Conservation (phyloP, 2,888 invertebrate species). For the Biston betularia region DNA sequence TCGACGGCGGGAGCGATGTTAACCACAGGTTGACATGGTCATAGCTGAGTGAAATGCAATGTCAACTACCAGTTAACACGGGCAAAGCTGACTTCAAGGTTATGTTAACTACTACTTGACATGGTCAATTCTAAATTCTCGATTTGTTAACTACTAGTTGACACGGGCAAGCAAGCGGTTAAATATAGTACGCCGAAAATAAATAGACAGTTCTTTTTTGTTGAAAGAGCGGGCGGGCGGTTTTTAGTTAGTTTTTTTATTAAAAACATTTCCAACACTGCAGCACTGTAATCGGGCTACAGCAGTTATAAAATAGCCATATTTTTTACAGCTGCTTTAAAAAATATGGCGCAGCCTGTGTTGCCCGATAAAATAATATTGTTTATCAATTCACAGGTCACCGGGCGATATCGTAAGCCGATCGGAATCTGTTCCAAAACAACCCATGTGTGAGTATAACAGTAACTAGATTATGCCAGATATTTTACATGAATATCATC, state of each 20-base stretch:
- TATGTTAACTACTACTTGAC: constrained; percentile 9
- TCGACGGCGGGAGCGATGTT: constrained; percentile 9
- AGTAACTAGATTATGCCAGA: constrained; percentile 7
- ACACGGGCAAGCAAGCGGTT: background rate
- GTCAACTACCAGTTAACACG: constrained; percentile 8
- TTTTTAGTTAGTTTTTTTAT: constrained; percentile 6
- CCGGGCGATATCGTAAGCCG: constrained; percentile 29
- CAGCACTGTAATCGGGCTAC: constrained; percentile 7
- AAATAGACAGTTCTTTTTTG: no score
- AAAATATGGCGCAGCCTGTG: constrained; percentile 20
- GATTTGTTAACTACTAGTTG: background rate
- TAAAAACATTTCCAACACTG: constrained; percentile 12
- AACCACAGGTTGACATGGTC: constrained; percentile 8
- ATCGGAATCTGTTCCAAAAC: constrained; percentile 30
- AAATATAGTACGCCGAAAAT: background rate
- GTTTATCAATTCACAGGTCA: constrained; percentile 22
- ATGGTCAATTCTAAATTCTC: constrained; percentile 7
- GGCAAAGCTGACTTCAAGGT: constrained; percentile 4
- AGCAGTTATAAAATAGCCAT: constrained; percentile 21
- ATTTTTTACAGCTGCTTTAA: constrained; percentile 26
- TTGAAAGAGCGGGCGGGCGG: no score
- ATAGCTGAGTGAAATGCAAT: constrained; percentile 6
- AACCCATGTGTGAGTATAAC: constrained; percentile 11
- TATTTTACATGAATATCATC: constrained; percentile 8
- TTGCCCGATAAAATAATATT: constrained; percentile 23